Evolutionary conservation across 2,113 vertebrate species (phyloP).

Genomic region (Brienomyrus brachyistius): DNA sequence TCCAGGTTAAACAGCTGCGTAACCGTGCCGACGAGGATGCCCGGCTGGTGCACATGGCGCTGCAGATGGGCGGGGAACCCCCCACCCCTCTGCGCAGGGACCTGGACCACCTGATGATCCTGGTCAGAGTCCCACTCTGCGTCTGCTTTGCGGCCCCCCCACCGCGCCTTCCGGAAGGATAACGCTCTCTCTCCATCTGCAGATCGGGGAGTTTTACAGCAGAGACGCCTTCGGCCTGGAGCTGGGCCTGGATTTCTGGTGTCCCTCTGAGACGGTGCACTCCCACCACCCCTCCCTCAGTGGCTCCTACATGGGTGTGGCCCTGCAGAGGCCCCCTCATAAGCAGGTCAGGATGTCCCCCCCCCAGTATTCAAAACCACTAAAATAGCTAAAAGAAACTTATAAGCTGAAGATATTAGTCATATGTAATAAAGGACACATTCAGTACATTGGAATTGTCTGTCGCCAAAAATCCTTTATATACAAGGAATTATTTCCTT

Average conservation of each 20-base stretch:
- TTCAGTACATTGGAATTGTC: background rate
- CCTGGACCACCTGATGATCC: slow-evolving; percentile 87
- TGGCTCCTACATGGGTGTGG: slow-evolving; percentile 85
- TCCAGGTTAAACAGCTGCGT: slow-evolving; percentile 89
- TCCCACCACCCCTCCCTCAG: slow-evolving; percentile 84
- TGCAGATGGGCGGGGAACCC: slow-evolving; percentile 90
- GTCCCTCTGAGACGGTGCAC: slow-evolving; percentile 85
- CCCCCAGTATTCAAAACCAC: background rate
- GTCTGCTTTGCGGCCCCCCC: background rate
- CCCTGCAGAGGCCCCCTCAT: slow-evolving; percentile 87
- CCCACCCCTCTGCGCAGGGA: slow-evolving; percentile 79
- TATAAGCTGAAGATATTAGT: background rate
- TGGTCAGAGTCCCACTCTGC: slow-evolving; percentile 61
- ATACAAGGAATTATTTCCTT: background rate
- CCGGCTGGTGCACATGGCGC: slow-evolving; percentile 88
- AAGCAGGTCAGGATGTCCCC: slow-evolving; percentile 69
- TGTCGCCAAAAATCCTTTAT: background rate
- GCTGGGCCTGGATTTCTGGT: slow-evolving; percentile 89
- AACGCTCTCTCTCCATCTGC: slow-evolving; percentile 25
- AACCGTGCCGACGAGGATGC: slow-evolving; percentile 96
- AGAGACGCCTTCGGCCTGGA: slow-evolving; percentile 84
- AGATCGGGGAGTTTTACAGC: slow-evolving; percentile 88
- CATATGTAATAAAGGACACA: background rate
- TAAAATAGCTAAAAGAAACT: background rate
- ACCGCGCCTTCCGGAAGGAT: background rate